A percentile compares a stretch with the other conserved stretches of the same genome.
These are phyloP conservation scores for Chinchilla lanigera DNA, from an alignment of 2,113 vertebrate species.

Conservation along the genomic window DNA sequence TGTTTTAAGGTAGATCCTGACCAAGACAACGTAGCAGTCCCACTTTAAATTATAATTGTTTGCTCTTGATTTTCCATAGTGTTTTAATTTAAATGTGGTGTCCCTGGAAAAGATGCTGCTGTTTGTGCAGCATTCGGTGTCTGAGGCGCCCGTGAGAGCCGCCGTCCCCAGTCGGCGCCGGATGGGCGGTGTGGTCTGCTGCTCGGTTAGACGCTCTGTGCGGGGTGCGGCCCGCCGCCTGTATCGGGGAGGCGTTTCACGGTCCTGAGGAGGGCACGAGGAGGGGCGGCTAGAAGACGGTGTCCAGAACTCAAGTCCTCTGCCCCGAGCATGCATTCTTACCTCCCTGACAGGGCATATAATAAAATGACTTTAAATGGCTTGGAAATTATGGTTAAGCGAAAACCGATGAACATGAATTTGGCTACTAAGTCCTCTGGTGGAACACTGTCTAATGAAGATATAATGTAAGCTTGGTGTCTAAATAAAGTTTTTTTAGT, in stretches of 20 bases:
- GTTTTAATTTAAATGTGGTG: not conserved
- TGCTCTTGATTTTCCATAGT: not conserved
- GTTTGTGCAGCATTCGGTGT: not conserved
- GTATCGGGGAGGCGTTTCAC: not conserved
- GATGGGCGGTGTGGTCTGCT: not conserved
- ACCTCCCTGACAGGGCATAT: not conserved
- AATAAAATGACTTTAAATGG: not conserved
- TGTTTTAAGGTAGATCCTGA: conserved; percentile 93
- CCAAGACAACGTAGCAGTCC: not conserved
- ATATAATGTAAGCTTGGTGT: not conserved
- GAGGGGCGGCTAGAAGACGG: not conserved
- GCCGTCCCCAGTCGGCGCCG: fast-evolving
- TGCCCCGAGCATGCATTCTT: not conserved
- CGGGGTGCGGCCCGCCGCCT: fast-evolving
- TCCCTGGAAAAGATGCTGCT: not conserved
- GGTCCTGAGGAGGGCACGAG: not conserved
- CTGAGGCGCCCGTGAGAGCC: not conserved
- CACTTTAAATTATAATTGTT: not conserved
- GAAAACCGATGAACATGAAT: not conserved
- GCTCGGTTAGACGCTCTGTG: fast-evolving
- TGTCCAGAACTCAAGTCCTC: not conserved
- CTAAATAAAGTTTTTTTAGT: not conserved
- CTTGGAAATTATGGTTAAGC: not conserved
- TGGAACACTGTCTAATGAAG: not conserved
- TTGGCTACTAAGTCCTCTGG: not conserved